Evolutionary conservation across 2,113 vertebrate genomes (phyloP).

Genomic region (Camelus dromedarius): DNA sequence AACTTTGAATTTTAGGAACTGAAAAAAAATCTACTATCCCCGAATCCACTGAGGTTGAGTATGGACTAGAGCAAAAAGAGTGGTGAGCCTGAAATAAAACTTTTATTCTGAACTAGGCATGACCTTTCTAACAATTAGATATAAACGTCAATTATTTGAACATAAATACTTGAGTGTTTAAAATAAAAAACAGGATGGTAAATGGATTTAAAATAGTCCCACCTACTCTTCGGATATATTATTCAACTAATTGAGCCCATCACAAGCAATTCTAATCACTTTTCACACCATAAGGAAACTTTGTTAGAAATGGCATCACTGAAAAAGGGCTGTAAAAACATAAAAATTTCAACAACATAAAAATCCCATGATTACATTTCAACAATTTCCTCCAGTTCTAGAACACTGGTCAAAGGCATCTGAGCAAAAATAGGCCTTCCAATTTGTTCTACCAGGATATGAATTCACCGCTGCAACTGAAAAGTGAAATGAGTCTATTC

Average conservation of each 20-base stretch:
- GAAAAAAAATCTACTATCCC: neutral
- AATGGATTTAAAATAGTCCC: neutral
- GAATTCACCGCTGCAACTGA: neutral
- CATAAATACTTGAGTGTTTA: neutral
- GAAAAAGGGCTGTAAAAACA: neutral
- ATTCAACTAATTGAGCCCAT: neutral
- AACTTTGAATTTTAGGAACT: neutral
- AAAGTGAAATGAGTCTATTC: neutral
- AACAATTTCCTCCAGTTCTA: neutral
- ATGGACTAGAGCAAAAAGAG: neutral
- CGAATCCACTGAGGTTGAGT: neutral
- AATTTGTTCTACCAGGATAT: neutral
- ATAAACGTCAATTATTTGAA: neutral
- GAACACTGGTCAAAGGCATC: neutral
- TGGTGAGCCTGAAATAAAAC: neutral
- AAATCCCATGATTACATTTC: neutral
- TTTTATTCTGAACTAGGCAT: neutral
- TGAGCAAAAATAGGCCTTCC: neutral
- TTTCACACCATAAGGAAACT: neutral
- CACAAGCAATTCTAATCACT: neutral
- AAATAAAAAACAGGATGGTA: neutral
- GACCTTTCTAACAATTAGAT: neutral
- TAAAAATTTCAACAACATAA: neutral
- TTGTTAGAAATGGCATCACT: neutral
- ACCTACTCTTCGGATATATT: neutral